Percentiles rank a stretch among this genome's conserved stretches.
Evolutionary conservation across 1,140 invertebrate species (phyloP).

Genomic region (Aricia agestis): DNA sequence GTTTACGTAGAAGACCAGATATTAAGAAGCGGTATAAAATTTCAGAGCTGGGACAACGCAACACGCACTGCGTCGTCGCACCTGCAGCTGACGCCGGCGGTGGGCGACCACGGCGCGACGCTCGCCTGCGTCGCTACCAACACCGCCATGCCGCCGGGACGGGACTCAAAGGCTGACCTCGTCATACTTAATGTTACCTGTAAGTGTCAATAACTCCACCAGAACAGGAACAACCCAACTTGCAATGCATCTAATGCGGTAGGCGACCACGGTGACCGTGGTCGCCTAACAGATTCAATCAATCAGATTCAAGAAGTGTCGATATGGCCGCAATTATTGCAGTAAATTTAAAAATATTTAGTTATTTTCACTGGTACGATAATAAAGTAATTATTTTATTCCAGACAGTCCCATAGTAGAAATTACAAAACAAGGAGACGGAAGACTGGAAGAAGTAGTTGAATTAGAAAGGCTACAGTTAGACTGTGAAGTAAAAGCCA

Average conservation of each 20-base stretch:
- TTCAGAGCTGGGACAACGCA: slow-evolving; percentile 79
- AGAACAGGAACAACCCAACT: too few relatives aligned
- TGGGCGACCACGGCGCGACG: slow-evolving; percentile 85
- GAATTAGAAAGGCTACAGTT: slow-evolving; percentile 79
- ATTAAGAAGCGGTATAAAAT: not conserved
- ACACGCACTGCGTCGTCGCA: slow-evolving; percentile 81
- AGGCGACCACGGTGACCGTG: too few relatives aligned
- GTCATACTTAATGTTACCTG: slow-evolving; percentile 91
- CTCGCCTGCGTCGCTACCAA: slow-evolving; percentile 91
- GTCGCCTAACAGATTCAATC: too few relatives aligned
- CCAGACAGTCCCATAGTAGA: slow-evolving; percentile 66
- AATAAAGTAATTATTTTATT: too few relatives aligned
- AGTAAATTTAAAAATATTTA: too few relatives aligned
- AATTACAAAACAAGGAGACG: slow-evolving; percentile 48
- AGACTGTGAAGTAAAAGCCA: slow-evolving; percentile 86
- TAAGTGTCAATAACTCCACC: too few relatives aligned
- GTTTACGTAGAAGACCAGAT: not conserved
- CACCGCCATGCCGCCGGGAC: slow-evolving; percentile 78
- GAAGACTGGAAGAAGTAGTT: slow-evolving; percentile 49
- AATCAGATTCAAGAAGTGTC: too few relatives aligned
- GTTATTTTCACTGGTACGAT: too few relatives aligned
- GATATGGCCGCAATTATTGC: too few relatives aligned
- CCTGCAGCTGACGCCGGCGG: slow-evolving; percentile 83
- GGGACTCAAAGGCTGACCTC: slow-evolving; percentile 84
- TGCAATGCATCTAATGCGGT: too few relatives aligned